These are phyloP conservation scores for Petroica traversi DNA, from an alignment of 2,113 vertebrate species.

Conservation along the genomic window DNA sequence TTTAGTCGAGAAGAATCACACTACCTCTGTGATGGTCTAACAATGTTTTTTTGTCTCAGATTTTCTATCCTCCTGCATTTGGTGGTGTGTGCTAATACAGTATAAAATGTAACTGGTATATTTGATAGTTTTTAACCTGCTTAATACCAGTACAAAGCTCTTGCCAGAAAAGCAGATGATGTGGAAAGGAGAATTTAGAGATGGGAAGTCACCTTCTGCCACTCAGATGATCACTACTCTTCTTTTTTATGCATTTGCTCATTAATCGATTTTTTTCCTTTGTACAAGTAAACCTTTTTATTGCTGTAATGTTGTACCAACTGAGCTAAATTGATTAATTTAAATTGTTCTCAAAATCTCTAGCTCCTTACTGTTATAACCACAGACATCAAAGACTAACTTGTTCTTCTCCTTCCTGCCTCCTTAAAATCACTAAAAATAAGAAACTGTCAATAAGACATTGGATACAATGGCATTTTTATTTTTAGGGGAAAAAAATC, in stretches of 20 bases:
- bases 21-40: background rate
- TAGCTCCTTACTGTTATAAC: background rate
- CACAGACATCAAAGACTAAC: constrained; percentile 51
- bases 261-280: constrained; percentile 49
- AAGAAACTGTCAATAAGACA: constrained; percentile 62
- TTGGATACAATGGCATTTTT: constrained; percentile 10
- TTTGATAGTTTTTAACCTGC: background rate
- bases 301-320: constrained; percentile 33
- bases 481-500: constrained; percentile 50
- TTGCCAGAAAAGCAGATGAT: background rate
- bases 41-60: background rate
- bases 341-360: constrained; percentile 47
- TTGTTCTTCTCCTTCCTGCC: constrained; percentile 11
- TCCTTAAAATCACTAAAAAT: constrained; percentile 70
- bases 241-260: constrained; percentile 29
- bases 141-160: background rate
- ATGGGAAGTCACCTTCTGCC: background rate
- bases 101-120: background rate
- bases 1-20: background rate
- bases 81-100: background rate
- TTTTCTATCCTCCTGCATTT: background rate
- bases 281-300: constrained; percentile 29
- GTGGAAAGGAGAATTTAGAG: background rate
- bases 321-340: constrained; percentile 60
- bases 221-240: background rate